Evolutionary conservation across 2,113 vertebrate species (phyloP), one percentile per base, ranked within the genome.

Genomic region (Mixornis gularis): DNA sequence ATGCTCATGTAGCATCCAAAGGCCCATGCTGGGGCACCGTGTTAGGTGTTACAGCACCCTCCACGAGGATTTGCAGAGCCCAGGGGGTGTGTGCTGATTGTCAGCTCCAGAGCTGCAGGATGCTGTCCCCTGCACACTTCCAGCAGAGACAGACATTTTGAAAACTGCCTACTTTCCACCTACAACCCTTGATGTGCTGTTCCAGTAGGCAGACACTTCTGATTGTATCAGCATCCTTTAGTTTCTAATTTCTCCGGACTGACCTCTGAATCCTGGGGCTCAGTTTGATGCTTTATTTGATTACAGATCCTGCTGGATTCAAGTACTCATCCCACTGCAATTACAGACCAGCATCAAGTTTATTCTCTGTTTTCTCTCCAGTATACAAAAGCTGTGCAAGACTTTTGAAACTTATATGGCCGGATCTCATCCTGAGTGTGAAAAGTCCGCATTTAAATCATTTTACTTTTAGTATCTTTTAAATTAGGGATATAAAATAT

Each of bases 11-110:
- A 40, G 30, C 56, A 79, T 12, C 26, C 18, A 5, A n/a, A 52
- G 24, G 20, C 29, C 52, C 20, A 3, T 0, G 1, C 0, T 2
- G 2, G 44, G n/a, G 18, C 9, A 43, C 20, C 1, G 0, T 2
- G 5, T 0, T 32, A 30, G 40, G 10, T 34, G 18, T 10, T 58
- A n/a, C 27, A 64, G 68, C 25, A 53, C 27, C 15, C 0, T 20
- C 25, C 30, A 29, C 0, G 0, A 40, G 22, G 14, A 11, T 2
- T 46, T 22, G 9, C 0, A 0, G 52, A 26, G 14, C 24, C 40
- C 56, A 24, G 34, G 2, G 5, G 0, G 9, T 26, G 5, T 0
- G 0, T 11, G 13, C 7, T 6, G 12, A 20, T 12, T 38, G 5
- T 9, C 19, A 21, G 26, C 26, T 63, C 34, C 56, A 26, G 43